Base-by-base conservation (phyloP, 2,797 vertebrate genomes). In the Sternotherus odoratus region DNA sequence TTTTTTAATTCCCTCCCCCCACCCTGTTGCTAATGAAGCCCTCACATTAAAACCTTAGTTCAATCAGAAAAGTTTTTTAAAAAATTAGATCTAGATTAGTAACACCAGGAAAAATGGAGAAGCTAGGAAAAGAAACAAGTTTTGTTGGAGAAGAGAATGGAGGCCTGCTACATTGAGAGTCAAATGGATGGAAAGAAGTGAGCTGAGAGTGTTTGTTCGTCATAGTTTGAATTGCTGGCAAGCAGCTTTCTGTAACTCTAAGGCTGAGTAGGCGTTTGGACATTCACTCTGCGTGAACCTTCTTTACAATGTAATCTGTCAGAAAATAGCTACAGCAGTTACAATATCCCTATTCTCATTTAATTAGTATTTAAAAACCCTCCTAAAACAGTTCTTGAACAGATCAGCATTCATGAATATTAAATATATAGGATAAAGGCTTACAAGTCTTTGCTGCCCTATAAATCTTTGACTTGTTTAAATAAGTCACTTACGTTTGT, bases 371-470 rank as follows among this genome's bases (percentile, higher is more conserved):
- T 95, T 79, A 51, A 85, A 49, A 79, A 83, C 30, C 30, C 24
- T 93, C 79, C 77, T 79, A 89, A 92, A 75, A 94, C 85, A 90
- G 86, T 49, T 93, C 82, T 96, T 96, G 93, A 94, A 85, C 92
- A 89, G 87, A 96, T 90, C 97, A 97, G 93, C 90, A 51, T 69
- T 95, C 57, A 96, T 90, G 82, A 94, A 96, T 94, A 97, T 97
- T 98, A 97, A 98, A 98, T 97, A 98, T 79, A 77, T 94, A 95
- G 75, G 57, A 89, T 87, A 92, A 96, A 95, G 90, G 79, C 87
- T 83, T 86, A 79, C 24, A 92, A 74, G 51, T 49, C 84, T 89
- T 88, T 4, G 0, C 57, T 82, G 77, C 36, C 82, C 80, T 87
- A 2, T 82, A 93, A 93, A 77, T 46, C 12, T 78, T 93, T 96